Conservation (phyloP, 2,113 vertebrate genomes). For the Sorex fumeus region DNA sequence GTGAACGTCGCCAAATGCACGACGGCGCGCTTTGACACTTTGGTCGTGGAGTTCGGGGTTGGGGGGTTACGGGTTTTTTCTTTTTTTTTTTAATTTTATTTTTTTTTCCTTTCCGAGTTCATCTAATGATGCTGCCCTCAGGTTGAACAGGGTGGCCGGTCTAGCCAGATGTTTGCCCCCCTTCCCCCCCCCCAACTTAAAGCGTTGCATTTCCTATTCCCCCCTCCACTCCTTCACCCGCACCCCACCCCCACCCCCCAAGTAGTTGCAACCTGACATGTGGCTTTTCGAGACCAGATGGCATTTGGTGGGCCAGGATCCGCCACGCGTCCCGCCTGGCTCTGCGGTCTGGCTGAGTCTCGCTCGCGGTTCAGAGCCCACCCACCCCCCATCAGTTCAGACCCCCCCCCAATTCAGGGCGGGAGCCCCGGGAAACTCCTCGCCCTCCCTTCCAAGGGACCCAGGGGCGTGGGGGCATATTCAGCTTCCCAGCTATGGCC, state of each 20-base stretch:
- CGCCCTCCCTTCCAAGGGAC: not conserved
- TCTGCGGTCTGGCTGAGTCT: too few species aligned
- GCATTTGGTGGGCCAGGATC: not conserved
- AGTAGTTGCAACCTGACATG: not conserved
- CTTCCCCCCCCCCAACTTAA: not conserved
- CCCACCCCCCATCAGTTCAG: too few species aligned
- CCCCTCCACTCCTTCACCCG: too few species aligned
- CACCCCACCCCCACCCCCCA: not conserved
- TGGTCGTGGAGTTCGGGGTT: not conserved
- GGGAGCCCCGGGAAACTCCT: not conserved
- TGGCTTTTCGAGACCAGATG: slow-evolving; percentile 36
- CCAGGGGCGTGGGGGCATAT: not conserved
- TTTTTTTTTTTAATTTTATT: too few species aligned
- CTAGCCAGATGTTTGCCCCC: not conserved
- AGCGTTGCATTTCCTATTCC: not conserved
- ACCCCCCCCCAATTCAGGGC: too few species aligned
- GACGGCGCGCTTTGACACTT: too few species aligned
- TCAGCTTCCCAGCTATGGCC: slow-evolving; percentile 30
- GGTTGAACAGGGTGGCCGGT: not conserved
- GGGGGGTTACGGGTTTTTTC: too few species aligned
- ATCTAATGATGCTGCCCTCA: not conserved
- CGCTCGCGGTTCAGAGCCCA: too few species aligned
- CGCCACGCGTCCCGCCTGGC: too few species aligned
- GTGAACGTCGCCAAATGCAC: not conserved
- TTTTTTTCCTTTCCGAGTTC: not conserved